Evolutionary conservation across 2,888 invertebrate species (phyloP).

Genomic region (Tricholauxania praeusta): DNA sequence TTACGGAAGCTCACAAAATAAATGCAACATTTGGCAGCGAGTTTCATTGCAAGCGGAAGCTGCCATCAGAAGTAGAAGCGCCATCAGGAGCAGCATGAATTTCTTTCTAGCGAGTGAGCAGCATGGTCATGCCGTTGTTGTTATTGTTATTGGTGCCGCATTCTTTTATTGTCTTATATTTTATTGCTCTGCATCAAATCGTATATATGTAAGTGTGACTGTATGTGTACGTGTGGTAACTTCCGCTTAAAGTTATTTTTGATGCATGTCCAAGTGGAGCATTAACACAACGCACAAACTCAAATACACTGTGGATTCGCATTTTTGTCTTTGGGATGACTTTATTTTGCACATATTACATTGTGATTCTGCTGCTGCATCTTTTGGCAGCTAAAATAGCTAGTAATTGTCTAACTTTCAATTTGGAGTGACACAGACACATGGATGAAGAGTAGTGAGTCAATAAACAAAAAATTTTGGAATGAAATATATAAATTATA

Average conservation of each 20-base stretch:
- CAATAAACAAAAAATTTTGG: no score
- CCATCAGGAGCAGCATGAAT: constrained; percentile 51
- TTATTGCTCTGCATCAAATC: constrained; percentile 59
- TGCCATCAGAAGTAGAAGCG: constrained; percentile 39
- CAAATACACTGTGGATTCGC: background rate
- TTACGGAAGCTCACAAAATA: constrained; percentile 59
- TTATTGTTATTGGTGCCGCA: constrained; percentile 21
- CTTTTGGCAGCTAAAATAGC: constrained; percentile 5
- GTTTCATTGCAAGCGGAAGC: constrained; percentile 56
- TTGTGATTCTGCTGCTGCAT: background rate
- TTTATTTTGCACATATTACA: background rate
- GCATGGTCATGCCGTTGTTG: constrained; percentile 6
- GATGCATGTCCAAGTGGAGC: constrained; percentile 59
- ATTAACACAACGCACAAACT: background rate
- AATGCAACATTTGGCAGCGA: constrained; percentile 62
- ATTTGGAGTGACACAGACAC: constrained; percentile 16
- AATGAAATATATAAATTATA: no score
- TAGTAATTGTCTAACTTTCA: constrained; percentile 12
- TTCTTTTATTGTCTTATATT: constrained; percentile 59
- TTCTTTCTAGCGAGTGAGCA: background rate
- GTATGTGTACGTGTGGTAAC: constrained; percentile 21
- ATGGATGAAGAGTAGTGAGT: background rate
- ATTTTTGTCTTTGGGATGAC: background rate
- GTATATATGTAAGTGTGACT: constrained; percentile 41
- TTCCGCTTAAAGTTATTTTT: constrained; percentile 55